These are phyloP conservation scores for Atrina japonica DNA, from an alignment of 2,888 invertebrate genomes.

Conservation along the genomic window DNA sequence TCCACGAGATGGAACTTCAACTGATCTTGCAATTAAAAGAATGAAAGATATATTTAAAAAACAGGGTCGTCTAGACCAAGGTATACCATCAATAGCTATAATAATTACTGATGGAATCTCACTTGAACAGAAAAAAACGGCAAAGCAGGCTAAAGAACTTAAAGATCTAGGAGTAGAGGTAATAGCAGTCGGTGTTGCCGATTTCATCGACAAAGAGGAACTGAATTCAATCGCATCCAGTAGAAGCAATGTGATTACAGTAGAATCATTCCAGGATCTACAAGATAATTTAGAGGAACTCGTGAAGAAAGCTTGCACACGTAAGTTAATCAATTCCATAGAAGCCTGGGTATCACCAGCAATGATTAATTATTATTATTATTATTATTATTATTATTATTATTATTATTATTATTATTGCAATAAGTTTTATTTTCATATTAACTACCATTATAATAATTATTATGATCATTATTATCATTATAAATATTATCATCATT, in stretches of 20 bases:
- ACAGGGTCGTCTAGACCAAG: constrained; percentile 21
- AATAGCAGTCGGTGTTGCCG: constrained; percentile 79
- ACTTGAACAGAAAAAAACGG: constrained; percentile 69
- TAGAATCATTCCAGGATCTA: constrained; percentile 37
- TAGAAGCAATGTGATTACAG: constrained; percentile 54
- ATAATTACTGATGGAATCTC: constrained; percentile 80
- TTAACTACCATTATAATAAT: no score
- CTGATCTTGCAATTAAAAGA: constrained; percentile 52
- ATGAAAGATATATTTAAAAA: constrained; percentile 54
- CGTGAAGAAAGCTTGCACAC: no score
- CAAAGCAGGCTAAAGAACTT: constrained; percentile 74
- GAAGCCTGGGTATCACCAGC: no score
- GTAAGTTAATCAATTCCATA: no score
- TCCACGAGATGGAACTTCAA: constrained; percentile 54
- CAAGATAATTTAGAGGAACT: no score
- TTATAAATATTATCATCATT: no score
- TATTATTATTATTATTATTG: no score
- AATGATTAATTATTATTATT: no score
- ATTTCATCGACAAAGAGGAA: constrained; percentile 72
- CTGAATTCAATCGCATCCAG: constrained; percentile 62
- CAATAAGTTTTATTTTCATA: no score
- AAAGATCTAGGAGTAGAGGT: constrained; percentile 76
- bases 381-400: no score
- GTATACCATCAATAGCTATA: constrained; percentile 77
- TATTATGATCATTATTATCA: no score